Percentiles rank a stretch among this genome's conserved stretches.
These are phyloP conservation scores for Drosophila ustulata DNA, from an alignment of 2,888 invertebrate genomes.

Conservation along the genomic window DNA sequence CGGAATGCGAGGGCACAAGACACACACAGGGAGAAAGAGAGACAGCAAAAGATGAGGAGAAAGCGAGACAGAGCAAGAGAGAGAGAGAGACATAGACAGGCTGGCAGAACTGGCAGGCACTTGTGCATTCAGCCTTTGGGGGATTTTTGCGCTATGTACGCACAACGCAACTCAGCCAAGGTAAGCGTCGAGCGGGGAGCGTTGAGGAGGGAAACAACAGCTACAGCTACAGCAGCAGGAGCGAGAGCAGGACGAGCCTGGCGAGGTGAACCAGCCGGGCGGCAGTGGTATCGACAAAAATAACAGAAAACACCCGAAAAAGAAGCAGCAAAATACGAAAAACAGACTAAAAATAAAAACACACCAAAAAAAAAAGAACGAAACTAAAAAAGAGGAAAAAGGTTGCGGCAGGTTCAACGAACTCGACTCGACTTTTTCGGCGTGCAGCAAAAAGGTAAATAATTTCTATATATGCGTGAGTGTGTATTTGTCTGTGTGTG, in stretches of 20 bases:
- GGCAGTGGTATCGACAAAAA: conserved; percentile 59
- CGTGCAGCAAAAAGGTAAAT: conserved; percentile 58
- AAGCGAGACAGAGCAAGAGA: background rate
- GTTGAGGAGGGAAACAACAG: background rate
- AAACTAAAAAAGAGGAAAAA: conserved; percentile 27
- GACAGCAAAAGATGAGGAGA: background rate
- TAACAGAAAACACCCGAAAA: conserved; percentile 18
- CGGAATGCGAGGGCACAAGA: conserved; percentile 45
- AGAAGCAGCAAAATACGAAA: conserved; percentile 31
- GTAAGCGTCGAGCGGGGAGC: background rate
- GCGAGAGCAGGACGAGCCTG: background rate
- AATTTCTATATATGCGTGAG: conserved; percentile 26
- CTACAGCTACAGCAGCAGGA: background rate
- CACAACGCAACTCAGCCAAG: conserved; percentile 44
- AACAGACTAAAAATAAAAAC: conserved; percentile 45
- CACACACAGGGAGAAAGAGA: conserved; percentile 13
- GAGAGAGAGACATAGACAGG: conserved; percentile 24
- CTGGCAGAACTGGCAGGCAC: conserved; percentile 48
- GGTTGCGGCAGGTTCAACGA: conserved; percentile 55
- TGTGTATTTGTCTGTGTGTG: conserved; percentile 7
- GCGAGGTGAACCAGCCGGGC: conserved; percentile 32
- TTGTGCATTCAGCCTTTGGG: conserved; percentile 63
- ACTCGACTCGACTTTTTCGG: conserved; percentile 48
- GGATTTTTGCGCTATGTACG: conserved; percentile 54
- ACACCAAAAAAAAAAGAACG: conserved; percentile 21